A percentile compares a stretch with the other conserved stretches of the same genome.
These are phyloP conservation scores for Orchestia grillus DNA, from an alignment of 1,140 invertebrate genomes.

Conservation along the genomic window DNA sequence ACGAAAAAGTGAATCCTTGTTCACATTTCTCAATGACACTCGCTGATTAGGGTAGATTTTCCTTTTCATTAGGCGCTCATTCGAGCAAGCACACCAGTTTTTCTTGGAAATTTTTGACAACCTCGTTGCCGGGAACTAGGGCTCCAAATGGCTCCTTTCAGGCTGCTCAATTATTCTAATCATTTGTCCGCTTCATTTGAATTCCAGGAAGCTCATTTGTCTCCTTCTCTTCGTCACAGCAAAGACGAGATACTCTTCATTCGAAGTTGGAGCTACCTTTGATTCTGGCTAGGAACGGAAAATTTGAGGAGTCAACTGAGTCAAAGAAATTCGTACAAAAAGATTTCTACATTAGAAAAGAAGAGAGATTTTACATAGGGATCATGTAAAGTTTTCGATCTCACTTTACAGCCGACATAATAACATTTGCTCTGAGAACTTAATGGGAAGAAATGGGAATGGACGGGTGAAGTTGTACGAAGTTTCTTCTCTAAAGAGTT, in stretches of 20 bases:
- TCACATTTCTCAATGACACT: too few species aligned
- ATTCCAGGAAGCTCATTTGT: background rate
- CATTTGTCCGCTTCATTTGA: constrained; percentile 7
- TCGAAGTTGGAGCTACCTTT: background rate
- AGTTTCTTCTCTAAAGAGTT: too few species aligned
- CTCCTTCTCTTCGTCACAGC: background rate
- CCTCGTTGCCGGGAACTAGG: background rate
- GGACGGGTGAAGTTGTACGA: too few species aligned
- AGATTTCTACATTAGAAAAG: background rate
- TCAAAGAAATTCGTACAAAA: background rate
- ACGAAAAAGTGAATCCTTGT: too few species aligned
- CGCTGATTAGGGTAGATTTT: too few species aligned
- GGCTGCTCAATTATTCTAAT: constrained; percentile 1
- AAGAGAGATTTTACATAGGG: too few species aligned
- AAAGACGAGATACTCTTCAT: background rate
- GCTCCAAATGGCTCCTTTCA: background rate
- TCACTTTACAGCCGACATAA: too few species aligned
- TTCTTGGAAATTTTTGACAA: background rate
- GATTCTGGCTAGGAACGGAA: background rate
- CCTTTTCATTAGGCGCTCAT: background rate
- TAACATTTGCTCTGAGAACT: too few species aligned
- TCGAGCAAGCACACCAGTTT: background rate
- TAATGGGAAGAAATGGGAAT: too few species aligned
- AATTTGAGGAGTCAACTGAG: background rate
- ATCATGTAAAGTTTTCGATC: too few species aligned